These are phyloP conservation scores for Hymenopus coronatus DNA, from an alignment of 2,888 invertebrate genomes.

Conservation along the genomic window DNA sequence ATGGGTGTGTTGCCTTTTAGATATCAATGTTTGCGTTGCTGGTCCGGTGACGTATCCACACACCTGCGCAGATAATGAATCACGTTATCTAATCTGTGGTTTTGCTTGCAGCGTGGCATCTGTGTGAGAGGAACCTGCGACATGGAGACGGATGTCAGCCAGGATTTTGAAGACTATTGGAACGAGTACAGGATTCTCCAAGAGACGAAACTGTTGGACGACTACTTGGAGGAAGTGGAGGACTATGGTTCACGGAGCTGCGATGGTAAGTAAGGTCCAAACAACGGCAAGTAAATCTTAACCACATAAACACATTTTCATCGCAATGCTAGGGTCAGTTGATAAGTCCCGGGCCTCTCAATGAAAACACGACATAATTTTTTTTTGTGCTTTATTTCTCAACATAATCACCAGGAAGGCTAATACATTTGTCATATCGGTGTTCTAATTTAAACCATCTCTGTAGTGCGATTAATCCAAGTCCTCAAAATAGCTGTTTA, in stretches of 20 bases:
- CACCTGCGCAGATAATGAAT: neutral
- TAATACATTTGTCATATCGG: too few species aligned
- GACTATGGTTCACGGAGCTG: slow-evolving; percentile 28
- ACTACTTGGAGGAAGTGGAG: slow-evolving; percentile 59
- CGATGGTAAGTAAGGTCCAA: slow-evolving; percentile 31
- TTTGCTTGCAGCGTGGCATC: neutral
- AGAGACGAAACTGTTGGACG: slow-evolving; percentile 55
- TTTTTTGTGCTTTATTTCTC: too few species aligned
- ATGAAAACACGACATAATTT: too few species aligned
- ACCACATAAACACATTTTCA: too few species aligned
- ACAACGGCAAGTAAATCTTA: too few species aligned
- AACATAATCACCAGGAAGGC: too few species aligned
- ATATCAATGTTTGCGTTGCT: neutral
- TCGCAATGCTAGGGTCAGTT: too few species aligned
- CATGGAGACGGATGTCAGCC: slow-evolving; percentile 41
- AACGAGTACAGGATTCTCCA: slow-evolving; percentile 63
- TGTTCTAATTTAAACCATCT: too few species aligned
- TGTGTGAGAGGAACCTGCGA: neutral
- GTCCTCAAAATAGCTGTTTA: too few species aligned
- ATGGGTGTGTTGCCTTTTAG: neutral
- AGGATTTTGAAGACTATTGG: slow-evolving; percentile 62
- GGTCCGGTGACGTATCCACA: neutral
- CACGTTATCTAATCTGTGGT: neutral
- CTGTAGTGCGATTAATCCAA: too few species aligned
- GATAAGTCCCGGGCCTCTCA: too few species aligned